Base-by-base conservation (phyloP, 1,140 invertebrate genomes). In the Batillaria attramentaria region DNA sequence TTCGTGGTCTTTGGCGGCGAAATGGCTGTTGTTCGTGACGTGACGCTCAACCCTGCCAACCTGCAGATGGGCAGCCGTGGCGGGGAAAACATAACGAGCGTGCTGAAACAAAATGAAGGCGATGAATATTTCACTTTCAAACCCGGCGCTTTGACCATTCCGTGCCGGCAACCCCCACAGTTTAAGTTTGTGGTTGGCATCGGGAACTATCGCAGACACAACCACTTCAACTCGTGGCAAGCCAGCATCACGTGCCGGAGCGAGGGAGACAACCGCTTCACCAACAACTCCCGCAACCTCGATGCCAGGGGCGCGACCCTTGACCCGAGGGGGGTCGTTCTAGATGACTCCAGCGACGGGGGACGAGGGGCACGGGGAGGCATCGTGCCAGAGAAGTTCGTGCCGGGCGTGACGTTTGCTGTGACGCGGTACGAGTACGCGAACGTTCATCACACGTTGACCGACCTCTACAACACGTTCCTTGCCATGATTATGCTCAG, bases 381-480 rank as follows among this genome's bases (percentile, higher is more conserved):
- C 65, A 8, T 66, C 18, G 31, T 66, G 28, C 18, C 65, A 13
- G 37, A 4, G 18, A 39, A 37, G 2, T 62, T 41, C 41, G 65
- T 68, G 54, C 42, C 54, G 4, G 41, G 50, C 13, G 73, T 83
- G 28, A 85, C 85, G 13, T 50, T 84, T 20, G 83, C 81, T 37
- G 78, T 85, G 5, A 39, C 77, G 2, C 62, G 87, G 20, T 85
- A 88, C 68, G 86, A 89, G 76, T 89, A 87, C 81, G 87, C 84
- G 69, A 89, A 89, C 81, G 54, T 89, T 16, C 88, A 85, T 75
- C 86, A 88, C 68, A 83, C 85, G 20, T 84, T 89, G 72, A 86
- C 86, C 0, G 87, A 89, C 75, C 85, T 83, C 46, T 88, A 88
- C 80, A 88, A 87, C 76, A 84, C 79, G 20, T 89, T 84, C 66